Base-by-base conservation (phyloP, 1,140 invertebrate species). In the Papilio dardanus region DNA sequence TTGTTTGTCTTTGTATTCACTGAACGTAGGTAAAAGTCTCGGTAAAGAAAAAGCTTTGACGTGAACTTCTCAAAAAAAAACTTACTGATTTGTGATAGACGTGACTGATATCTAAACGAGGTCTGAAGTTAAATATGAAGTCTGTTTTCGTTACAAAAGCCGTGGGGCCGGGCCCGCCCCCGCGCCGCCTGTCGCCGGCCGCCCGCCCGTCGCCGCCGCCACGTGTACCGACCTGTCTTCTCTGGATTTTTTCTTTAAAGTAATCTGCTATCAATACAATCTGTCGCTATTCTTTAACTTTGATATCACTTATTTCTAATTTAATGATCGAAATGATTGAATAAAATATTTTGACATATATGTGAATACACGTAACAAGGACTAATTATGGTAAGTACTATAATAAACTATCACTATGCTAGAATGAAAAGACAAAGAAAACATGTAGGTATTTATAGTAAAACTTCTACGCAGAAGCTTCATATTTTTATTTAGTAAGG, bases 161-260 rank as follows among this genome's bases (percentile, higher is more conserved):
- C 77, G 75, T 74, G 46, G 67, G 74, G 71, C 46, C 58, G 82
- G 83, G 79, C 78, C 83, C 86, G 86, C 80, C 86, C 82, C 76
- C 83, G 79, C 54, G 35, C 21, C 67, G 42, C 30, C 80, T 74
- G 84, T 85, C 83, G 81, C 81, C 83, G 75, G 84, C 82, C 82
- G 82, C 85, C 82, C 84, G 84, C 83, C 83, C 82, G 81, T 78
- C 77, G 82, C 77, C 76, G 76, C 76, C 50, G 80, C 74, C 77
- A 82, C 78, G 77, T 78, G 79, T 77, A 77, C 75, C 65, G 66
- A 68, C 46, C 30, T 28, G 50, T 5, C 75, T 42, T 78, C 66
- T 31, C 42, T 76, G 74, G 74, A 35, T 69, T 76, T 77, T 80
- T 78, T 78, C 62, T 69, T 78, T 54, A 79, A 71, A 77, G 35